Evolutionary conservation across 1,140 invertebrate genomes (phyloP), one percentile per base, ranked within the genome.

Genomic region (Stegodyphus dumicola): DNA sequence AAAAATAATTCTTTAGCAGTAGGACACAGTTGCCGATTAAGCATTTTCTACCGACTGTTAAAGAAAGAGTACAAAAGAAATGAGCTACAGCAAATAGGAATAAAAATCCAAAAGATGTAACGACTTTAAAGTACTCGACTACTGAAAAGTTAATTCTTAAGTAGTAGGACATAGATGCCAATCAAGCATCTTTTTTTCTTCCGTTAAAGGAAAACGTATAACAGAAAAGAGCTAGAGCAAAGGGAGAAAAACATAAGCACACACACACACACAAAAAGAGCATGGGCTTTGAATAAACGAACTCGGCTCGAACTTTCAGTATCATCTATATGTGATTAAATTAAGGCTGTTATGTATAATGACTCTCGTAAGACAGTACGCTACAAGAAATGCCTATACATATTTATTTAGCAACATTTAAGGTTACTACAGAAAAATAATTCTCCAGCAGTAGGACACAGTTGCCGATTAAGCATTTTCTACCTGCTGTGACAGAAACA

Each of bases 371-470:
- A 69, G 5, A 3, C 2, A n/a, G 2, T 13, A 69, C 2, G 33
- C 17, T 9, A 69, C 17, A 17, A 48, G 66, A 69, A 69, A 69
- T 6, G 33, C 66, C 66, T 13, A n/a, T 1, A 69, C n/a, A 60
- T 60, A 5, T 10, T 60, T 7, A 56, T 75, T 7, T 56, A 75
- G 73, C 73, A 75, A 56, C 52, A 54, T 75, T 75, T 56, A 17
- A 75, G 73, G 73, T 56, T 11, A n/a, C 53, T 52, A 51, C 33
- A 13, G 54, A 33, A 51, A 75, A 54, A 56, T 75, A 9, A 60
- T 9, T 60, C 17, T 51, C 33, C 9, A 18, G 33, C 4, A 48
- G 33, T 17, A 13, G 73, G 73, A 75, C 51, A 75, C 51, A 54
- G 52, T 56, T 75, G 73, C 73, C 53, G 56, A 7, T 6, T 13